Base-by-base conservation (phyloP, 2,797 vertebrate species). In the Danio albolineatus region DNA sequence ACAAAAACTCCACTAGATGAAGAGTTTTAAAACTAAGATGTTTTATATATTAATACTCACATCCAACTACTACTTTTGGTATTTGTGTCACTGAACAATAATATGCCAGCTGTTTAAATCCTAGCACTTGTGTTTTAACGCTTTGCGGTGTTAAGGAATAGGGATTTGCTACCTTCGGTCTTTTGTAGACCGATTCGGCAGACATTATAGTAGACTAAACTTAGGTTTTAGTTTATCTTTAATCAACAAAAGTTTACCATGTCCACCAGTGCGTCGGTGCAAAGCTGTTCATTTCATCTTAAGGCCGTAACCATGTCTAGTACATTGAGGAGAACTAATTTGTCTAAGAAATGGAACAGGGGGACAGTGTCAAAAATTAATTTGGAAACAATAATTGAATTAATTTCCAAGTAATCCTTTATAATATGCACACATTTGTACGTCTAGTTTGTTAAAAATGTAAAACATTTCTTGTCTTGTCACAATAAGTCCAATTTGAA, bases 241-340 rank as follows among this genome's bases (percentile, higher is more conserved):
- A 72, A 38, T 69, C 14, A 49, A 17, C 28, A 70, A 61, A 64
- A 57, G 81, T 80, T 66, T 48, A 48, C 36, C 53, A 13, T 53
- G 41, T 60, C 90, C 87, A 76, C 79, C 16, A 76, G 85, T 87
- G 21, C 57, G 44, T 83, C 80, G 39, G 81, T 78, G 78, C 83
- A 66, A 83, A 79, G 80, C 84, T 70, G 17, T 73, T 74, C 3
- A 44, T 66, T 78, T 74, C 71, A 28, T 6, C 70, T 66, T 43
- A 73, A 28, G 28, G 28, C 28, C 3, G 28, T 28, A 28, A 28
- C 28, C 28, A 28, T 28, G 28, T 28, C 28, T 28, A 28, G 28
- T 28, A 28, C 28, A 28, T 28, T 28, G 28, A 28, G 28, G 28
- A 28, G 28, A 28, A 28, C 28, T 28, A 1, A 28, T 28, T 28